Conservation (phyloP, 37 sponge, comb jelly and placozoan genomes). For the Tethya wilhelma region DNA sequence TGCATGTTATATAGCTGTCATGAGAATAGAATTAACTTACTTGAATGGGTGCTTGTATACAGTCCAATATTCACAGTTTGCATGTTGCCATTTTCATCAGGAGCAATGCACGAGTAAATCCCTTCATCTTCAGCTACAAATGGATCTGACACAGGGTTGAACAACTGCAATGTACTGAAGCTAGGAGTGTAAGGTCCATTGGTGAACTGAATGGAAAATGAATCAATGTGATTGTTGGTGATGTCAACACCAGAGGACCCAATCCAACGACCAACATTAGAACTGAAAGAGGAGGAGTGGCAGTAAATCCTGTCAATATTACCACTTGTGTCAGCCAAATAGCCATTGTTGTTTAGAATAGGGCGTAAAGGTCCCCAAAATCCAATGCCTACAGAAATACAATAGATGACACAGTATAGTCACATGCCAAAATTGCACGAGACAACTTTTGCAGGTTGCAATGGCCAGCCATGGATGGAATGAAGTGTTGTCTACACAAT, state of each 20-base stretch:
- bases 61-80: not conserved
- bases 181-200: not conserved
- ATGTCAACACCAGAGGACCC: not conserved
- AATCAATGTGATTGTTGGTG: not conserved
- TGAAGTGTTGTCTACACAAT: no score
- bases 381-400: no score
- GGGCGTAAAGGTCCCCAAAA: no score
- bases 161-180: not conserved
- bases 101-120: not conserved
- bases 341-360: no score
- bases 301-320: not conserved
- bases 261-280: not conserved
- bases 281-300: not conserved
- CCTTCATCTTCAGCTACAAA: not conserved
- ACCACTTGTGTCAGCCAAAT: no score
- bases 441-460: no score
- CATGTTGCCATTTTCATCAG: not conserved
- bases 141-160: not conserved
- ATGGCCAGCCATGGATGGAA: no score
- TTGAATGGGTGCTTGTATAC: not conserved
- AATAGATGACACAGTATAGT: no score
- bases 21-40: no score
- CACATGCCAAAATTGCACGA: no score
- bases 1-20: no score
- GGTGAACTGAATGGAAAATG: not conserved